phyloP scores from a whole-genome alignment of 2,797 vertebrate genomes.

The Bryconaethiops microstoma region DNA sequence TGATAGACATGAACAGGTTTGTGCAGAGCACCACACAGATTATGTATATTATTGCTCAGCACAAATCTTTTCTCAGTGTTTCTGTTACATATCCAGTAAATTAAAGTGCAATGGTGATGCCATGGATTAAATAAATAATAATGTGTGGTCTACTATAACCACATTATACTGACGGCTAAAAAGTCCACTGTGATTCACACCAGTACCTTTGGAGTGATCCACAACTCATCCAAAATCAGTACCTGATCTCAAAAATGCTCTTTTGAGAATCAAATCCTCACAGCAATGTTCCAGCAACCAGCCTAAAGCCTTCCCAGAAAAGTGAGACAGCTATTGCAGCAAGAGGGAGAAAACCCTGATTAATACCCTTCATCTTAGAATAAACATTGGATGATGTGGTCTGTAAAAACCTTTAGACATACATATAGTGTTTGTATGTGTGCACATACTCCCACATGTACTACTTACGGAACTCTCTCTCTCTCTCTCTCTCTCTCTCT shows the following conservation, averaged over 20 bases:
- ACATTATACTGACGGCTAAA: slow-evolving; percentile 28
- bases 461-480: not conserved
- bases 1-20: too few species aligned
- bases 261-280: too few species aligned
- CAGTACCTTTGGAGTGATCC: too few species aligned
- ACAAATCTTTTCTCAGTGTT: not conserved
- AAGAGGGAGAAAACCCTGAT: not conserved
- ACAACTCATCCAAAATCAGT: too few species aligned
- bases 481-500: not conserved
- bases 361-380: not conserved
- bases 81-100: slow-evolving; percentile 9
- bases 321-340: too few species aligned
- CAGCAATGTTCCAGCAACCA: too few species aligned
- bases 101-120: too few species aligned
- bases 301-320: too few species aligned
- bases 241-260: too few species aligned
- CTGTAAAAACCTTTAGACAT: not conserved
- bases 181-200: slow-evolving; percentile 37
- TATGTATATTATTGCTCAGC: too few species aligned
- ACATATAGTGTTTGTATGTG: too few species aligned
- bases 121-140: not conserved
- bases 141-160: slow-evolving; percentile 14
- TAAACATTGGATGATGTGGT: not conserved
- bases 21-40: too few species aligned
- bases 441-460: not conserved